Conservation (phyloP, 2,113 vertebrate genomes). For the Anarrhichthys ocellatus region DNA sequence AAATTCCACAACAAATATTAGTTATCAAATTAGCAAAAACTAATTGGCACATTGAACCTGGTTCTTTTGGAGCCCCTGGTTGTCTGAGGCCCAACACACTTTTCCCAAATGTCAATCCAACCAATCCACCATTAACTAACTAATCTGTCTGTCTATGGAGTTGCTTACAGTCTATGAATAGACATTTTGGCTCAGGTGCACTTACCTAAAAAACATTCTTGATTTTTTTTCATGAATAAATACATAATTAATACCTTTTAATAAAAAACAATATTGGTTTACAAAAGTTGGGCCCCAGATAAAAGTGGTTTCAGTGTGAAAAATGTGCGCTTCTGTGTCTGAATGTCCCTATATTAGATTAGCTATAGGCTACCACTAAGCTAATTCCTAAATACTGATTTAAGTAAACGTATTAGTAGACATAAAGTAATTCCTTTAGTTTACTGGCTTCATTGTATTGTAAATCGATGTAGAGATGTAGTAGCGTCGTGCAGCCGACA, state of each 20-base stretch:
- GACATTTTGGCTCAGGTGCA: neutral
- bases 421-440: neutral
- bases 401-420: neutral
- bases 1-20: neutral
- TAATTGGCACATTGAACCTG: neutral
- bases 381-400: neutral
- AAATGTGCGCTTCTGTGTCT: neutral
- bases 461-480: neutral
- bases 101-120: neutral
- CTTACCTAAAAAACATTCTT: neutral
- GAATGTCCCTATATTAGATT: neutral
- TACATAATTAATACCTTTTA: neutral
- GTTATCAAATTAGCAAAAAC: neutral
- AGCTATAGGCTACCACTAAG: neutral
- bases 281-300: neutral
- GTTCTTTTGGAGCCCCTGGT: neutral
- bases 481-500: accelerated
- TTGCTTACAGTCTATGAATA: neutral
- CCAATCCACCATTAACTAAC: neutral
- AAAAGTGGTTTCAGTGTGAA: neutral
- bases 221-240: neutral
- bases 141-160: neutral
- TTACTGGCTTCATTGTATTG: too few species aligned
- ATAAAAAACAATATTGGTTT: neutral
- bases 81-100: neutral